Evolutionary conservation across 2,113 vertebrate species (phyloP), one percentile per base, ranked within the genome.

Genomic region (Sphyrna mokarran): DNA sequence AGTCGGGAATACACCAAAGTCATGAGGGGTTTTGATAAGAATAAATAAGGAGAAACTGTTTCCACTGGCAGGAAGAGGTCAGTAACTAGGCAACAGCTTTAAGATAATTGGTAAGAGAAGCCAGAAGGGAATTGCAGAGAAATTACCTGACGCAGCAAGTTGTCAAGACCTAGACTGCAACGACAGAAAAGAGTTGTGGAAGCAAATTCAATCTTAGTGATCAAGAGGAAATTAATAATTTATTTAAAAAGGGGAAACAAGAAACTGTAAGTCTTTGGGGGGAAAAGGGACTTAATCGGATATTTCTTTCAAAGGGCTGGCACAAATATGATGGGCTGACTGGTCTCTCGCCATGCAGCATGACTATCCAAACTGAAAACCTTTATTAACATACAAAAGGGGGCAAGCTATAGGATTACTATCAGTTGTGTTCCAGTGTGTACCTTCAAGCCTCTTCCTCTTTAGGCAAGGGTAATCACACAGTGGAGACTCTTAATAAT

Each of bases 21-120:
- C 18, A 22, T 3, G 66, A 48, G 43, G 22, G 68, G 40, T 70
- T 40, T 94, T 11, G 68, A 72, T 48, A 29, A 48, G 40, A 48
- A 68, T 93, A 76, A 95, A 48, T 72, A 95, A 95, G 69, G 40
- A 54, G 40, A 95, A 48, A 48, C 68, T 95, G 66, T 29, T 54
- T 16, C 40, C 69, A 13, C 9, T 72, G 40, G 58, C 58, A 54
- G 85, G 61, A 93, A 37, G n/a, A 13, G 33, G 14, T 29, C 89
- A 29, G 86, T 10, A 48, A 48, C n/a, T 40, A 43, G 18, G 37
- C 5, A 5, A 89, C 40, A 63, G 89, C 7, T 54, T 54, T 87
- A 26, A 87, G 43, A 26, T 87, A 9, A 87, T 54, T 54, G 43
- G 85, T 1, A 54, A 87, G 7, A 26, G 43, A 86, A 85, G 23